phyloP scores from a whole-genome alignment of 2,797 vertebrate genomes.

The Pantherophis alleghaniensis region DNA sequence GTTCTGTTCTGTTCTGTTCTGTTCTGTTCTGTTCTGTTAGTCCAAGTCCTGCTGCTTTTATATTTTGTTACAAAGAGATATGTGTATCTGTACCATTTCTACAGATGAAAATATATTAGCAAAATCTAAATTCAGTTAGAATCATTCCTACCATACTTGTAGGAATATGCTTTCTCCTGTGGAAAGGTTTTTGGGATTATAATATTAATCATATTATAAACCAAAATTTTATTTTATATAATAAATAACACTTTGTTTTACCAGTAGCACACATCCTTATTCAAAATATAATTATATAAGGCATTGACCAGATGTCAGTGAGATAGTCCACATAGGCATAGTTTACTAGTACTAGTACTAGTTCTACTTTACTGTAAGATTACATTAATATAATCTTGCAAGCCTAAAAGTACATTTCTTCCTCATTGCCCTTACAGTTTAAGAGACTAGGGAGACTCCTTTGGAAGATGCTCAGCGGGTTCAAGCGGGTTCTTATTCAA shows the following conservation, averaged over 20 bases:
- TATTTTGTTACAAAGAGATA: background rate
- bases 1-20: no score
- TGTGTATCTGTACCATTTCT: background rate
- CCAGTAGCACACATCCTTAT: background rate
- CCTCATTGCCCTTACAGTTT: background rate
- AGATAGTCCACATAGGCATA: background rate
- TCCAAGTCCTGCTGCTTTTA: background rate
- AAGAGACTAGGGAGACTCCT: background rate
- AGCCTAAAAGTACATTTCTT: background rate
- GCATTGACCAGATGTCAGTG: background rate
- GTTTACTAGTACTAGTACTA: background rate
- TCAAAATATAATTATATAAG: background rate
- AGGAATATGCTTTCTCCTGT: background rate
- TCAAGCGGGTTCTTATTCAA: background rate
- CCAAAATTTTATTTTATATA: background rate
- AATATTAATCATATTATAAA: background rate
- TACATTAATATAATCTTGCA: background rate
- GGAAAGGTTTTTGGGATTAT: background rate
- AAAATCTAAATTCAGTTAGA: background rate
- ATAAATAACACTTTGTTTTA: background rate
- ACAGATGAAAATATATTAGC: background rate
- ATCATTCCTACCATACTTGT: background rate
- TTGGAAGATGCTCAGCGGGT: background rate
- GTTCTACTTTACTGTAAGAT: no score
- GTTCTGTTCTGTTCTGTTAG: no score